Evolutionary conservation across 2,113 vertebrate genomes (phyloP).

Genomic region (Cavia aperea): DNA sequence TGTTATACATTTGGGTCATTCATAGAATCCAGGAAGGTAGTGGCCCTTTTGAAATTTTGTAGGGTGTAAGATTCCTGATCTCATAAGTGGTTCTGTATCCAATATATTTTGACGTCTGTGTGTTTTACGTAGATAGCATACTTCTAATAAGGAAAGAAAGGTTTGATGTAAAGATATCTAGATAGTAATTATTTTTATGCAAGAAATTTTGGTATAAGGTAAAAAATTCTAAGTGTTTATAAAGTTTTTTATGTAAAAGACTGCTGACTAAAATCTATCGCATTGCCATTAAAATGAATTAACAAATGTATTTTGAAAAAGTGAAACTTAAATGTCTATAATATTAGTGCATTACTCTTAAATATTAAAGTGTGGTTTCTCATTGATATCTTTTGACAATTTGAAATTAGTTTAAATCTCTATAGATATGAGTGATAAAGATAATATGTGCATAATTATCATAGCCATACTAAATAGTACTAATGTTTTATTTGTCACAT

Average conservation of each 20-base stretch:
- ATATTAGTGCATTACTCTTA: background rate
- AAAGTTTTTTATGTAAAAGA: background rate
- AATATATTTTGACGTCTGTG: background rate
- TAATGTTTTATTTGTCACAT: background rate
- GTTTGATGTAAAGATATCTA: background rate
- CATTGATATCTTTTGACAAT: background rate
- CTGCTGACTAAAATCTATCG: background rate
- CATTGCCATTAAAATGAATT: background rate
- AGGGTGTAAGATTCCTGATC: background rate
- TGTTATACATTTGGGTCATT: background rate
- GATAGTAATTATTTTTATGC: background rate
- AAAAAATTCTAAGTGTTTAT: background rate
- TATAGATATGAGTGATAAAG: background rate
- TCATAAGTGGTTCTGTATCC: background rate
- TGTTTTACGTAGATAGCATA: background rate
- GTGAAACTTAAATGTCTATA: background rate
- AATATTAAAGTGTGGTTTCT: background rate
- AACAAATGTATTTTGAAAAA: conserved; percentile 18
- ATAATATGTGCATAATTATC: background rate
- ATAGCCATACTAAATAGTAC: background rate
- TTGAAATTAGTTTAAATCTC: background rate
- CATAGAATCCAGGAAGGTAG: background rate
- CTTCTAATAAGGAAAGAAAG: background rate
- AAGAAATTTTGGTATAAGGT: background rate
- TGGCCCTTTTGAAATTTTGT: background rate